Conservation (phyloP, 2,797 vertebrate genomes). For the Alca torda region DNA sequence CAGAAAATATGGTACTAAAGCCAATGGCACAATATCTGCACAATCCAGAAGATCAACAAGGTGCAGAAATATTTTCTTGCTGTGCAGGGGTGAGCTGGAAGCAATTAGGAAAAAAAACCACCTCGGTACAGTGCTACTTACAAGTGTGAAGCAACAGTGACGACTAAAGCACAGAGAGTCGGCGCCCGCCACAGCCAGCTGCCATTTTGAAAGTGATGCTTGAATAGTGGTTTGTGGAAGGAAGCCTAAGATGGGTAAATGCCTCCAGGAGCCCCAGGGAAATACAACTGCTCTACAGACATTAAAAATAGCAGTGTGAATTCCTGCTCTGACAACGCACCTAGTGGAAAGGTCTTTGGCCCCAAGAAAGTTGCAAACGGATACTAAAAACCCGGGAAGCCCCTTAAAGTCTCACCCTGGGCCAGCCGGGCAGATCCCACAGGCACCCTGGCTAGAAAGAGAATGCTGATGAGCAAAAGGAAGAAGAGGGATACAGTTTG, state of each 20-base stretch:
- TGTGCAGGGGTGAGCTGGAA: slow-evolving; percentile 14
- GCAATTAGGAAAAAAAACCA: neutral
- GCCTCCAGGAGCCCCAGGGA: slow-evolving; percentile 16
- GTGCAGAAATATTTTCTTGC: slow-evolving; percentile 8
- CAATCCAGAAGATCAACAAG: slow-evolving; percentile 28
- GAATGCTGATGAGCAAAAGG: neutral
- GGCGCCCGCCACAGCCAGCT: neutral
- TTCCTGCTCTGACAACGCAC: neutral
- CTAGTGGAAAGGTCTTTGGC: neutral
- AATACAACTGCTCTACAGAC: neutral
- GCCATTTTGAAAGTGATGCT: neutral
- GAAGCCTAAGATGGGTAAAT: slow-evolving; percentile 10
- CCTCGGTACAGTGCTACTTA: neutral
- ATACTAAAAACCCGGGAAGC: neutral
- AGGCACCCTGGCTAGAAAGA: neutral
- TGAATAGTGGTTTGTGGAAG: neutral
- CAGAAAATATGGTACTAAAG: neutral
- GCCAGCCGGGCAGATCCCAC: neutral
- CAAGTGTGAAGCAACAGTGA: neutral
- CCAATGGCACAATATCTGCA: neutral
- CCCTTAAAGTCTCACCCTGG: neutral
- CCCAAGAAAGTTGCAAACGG: neutral
- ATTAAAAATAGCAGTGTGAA: neutral
- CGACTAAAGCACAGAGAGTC: neutral
- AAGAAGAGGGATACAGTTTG: neutral